A percentile compares a stretch with the other conserved stretches of the same genome.
These are phyloP conservation scores for Macquaria ambigua DNA, from an alignment of 2,113 vertebrate genomes.

Conservation along the genomic window DNA sequence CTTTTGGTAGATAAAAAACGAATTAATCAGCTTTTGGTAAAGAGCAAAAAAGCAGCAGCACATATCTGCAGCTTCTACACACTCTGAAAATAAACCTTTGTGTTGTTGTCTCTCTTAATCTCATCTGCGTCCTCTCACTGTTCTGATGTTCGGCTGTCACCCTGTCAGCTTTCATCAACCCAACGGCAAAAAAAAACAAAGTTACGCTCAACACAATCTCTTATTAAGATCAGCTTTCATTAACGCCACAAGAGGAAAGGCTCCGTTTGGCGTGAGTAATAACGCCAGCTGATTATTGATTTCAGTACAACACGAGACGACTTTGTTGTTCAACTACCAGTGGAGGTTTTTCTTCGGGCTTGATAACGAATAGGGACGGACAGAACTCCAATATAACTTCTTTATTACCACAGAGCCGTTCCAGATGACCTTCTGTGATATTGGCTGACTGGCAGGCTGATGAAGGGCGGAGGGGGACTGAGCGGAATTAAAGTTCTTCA, in stretches of 20 bases:
- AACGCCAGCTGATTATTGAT: constrained; percentile 14
- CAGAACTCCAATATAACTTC: constrained; percentile 49
- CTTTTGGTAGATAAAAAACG: neutral
- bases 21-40: neutral
- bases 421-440: constrained; percentile 61
- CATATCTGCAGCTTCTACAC: neutral
- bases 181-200: neutral
- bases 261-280: constrained; percentile 24
- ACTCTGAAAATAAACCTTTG: constrained; percentile 29
- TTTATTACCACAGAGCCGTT: constrained; percentile 51
- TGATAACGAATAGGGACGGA: constrained; percentile 23
- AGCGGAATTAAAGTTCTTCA: constrained; percentile 38
- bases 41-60: constrained; percentile 6
- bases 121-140: neutral
- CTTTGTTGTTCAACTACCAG: constrained; percentile 5
- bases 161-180: constrained; percentile 31
- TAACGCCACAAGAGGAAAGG: constrained; percentile 14
- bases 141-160: constrained; percentile 53
- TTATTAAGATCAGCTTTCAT: constrained; percentile 44
- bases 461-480: constrained; percentile 17
- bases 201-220: neutral
- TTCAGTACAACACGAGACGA: neutral
- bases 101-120: constrained; percentile 22
- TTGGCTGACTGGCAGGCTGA: constrained; percentile 36
- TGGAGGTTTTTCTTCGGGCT: constrained; percentile 21